Base-by-base conservation (phyloP, 2,888 invertebrate species). In the Drosophila flavopinicola region DNA sequence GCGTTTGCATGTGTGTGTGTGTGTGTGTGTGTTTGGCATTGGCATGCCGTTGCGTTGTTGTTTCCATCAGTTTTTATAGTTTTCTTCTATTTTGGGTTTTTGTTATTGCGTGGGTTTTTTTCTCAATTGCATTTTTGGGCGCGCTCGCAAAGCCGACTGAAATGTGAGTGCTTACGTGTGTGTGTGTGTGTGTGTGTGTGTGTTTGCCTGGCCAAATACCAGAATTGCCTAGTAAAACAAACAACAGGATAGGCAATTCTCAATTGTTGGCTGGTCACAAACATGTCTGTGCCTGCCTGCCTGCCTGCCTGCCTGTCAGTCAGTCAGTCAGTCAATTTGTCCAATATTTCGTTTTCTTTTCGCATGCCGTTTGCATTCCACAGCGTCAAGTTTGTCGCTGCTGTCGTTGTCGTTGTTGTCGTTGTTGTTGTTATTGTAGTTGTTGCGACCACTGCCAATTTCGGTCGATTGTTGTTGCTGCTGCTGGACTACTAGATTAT, bases 61-160 rank as follows among this genome's bases (percentile, higher is more conserved):
- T 75, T 75, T 75, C 78, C 53, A 56, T 71, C 71, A 53, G 45
- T 37, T 61, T 70, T 68, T 56, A 54, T 79, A 73, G 74, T 78
- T 80, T 57, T 78, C 84, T 76, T 80, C 84, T 85, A 79, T 83
- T 85, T 85, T 85, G 72, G 79, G 76, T 83, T 82, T 75, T 71
- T 52, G 51, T 51, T 78, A 77, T 71, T 85, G 85, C 69, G 85
- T 80, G 80, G 80, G 80, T 80, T 86, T 80, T 79, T 70, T 67
- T 78, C 84, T 86, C 84, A 74, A 86, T 79, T 86, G 84, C 84
- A 86, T 86, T 79, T 78, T 78, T 80, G 67, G 70, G 70, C 56
- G 76, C 78, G 79, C 72, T 75, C 52, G 17, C 25, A 38, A 30
- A 39, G 37, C n/a, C 24, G 54, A 15, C 32, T n/a, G 25, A 9